Percentiles rank a stretch among this genome's conserved stretches.
Conservation (phyloP, 2,797 vertebrate genomes). For the Danionella dracula region DNA sequence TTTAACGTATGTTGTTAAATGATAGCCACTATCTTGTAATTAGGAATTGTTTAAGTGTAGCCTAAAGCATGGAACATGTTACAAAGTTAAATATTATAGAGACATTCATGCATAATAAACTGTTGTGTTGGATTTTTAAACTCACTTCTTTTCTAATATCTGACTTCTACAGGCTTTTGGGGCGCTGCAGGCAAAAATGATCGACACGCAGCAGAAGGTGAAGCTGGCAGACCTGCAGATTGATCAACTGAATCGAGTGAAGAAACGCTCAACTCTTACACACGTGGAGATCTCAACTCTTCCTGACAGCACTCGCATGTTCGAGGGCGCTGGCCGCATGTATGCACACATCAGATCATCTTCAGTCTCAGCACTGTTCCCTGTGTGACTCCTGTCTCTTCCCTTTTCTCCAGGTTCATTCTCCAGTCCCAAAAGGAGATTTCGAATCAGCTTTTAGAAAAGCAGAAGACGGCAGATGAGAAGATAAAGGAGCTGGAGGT, state of each 20-base stretch:
- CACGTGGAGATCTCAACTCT: slow-evolving; percentile 79
- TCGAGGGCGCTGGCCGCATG: slow-evolving; percentile 94
- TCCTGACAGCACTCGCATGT: slow-evolving; percentile 83
- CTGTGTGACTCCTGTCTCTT: neutral
- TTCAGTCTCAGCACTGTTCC: neutral
- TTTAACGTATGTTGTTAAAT: neutral
- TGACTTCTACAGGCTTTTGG: slow-evolving; percentile 76
- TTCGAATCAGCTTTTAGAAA: slow-evolving; percentile 82
- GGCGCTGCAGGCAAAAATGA: slow-evolving; percentile 92
- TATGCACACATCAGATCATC: slow-evolving; percentile 64
- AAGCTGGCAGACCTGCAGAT: slow-evolving; percentile 93
- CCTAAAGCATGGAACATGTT: no score
- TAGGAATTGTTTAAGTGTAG: no score
- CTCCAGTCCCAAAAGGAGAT: slow-evolving; percentile 88
- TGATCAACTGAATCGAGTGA: slow-evolving; percentile 85
- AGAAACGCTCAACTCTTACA: slow-evolving; percentile 88
- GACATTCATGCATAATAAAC: no score
- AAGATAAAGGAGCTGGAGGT: slow-evolving; percentile 96
- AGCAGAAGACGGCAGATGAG: slow-evolving; percentile 88
- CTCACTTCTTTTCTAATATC: no score
- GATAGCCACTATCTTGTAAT: no score
- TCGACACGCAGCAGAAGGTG: slow-evolving; percentile 94
- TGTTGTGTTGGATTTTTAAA: no score
- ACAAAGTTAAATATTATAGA: neutral
- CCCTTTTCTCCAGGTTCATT: slow-evolving; percentile 77